Evolutionary conservation across 2,888 invertebrate genomes (phyloP).

Genomic region (Eristalinus sepulchralis): DNA sequence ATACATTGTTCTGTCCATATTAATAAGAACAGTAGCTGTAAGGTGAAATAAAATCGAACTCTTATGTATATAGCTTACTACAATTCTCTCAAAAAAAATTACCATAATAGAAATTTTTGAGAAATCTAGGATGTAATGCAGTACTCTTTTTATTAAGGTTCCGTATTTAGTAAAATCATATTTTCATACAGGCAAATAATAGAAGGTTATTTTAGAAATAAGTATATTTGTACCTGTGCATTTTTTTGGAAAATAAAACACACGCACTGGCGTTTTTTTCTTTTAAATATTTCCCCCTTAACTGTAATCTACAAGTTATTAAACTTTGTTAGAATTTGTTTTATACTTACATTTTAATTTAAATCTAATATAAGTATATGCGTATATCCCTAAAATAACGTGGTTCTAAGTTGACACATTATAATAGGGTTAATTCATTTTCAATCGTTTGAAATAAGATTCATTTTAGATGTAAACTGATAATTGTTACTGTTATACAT

Average conservation of each 20-base stretch:
- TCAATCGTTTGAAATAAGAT: constrained; percentile 13
- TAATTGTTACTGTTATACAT: background rate
- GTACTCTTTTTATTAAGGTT: background rate
- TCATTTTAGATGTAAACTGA: constrained; percentile 7
- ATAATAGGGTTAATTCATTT: background rate
- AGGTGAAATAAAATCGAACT: background rate
- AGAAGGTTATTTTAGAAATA: constrained; percentile 12
- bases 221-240: constrained; percentile 21
- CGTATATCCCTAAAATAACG: background rate
- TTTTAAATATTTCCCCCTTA: background rate
- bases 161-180: background rate
- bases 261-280: background rate
- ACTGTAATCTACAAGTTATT: background rate
- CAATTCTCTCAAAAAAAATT: too few species aligned
- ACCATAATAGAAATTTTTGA: background rate
- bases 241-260: constrained; percentile 23
- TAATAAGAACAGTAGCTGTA: background rate
- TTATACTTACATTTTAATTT: background rate
- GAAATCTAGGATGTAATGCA: background rate
- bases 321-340: too few species aligned
- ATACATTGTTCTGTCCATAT: background rate
- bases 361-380: background rate
- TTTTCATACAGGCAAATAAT: background rate
- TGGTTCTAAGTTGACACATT: background rate
- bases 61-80: background rate